Percentiles rank a stretch among this genome's conserved stretches.
Conservation (phyloP, 2,888 invertebrate species). For the Chloroclysta siterata region DNA sequence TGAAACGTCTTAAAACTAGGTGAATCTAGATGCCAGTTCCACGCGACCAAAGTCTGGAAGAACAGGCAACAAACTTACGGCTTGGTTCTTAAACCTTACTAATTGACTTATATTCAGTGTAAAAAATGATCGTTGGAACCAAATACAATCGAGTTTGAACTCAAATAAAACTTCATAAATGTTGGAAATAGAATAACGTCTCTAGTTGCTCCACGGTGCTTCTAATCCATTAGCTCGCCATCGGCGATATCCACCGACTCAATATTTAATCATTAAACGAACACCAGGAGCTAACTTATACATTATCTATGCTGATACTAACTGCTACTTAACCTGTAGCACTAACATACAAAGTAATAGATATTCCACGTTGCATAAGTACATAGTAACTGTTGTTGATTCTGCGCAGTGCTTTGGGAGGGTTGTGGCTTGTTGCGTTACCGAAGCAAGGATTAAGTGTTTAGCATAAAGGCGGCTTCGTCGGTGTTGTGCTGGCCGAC, state of each 20-base stretch:
- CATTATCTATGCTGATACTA: slow-evolving; percentile 1
- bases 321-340: not conserved
- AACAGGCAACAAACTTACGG: no score
- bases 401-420: not conserved
- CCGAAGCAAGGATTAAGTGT: slow-evolving; percentile 16
- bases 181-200: not conserved
- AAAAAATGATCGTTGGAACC: not conserved
- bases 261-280: slow-evolving; percentile 49
- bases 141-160: no score
- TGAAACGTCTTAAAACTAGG: no score
- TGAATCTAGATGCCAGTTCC: no score
- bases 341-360: not conserved
- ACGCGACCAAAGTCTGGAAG: no score
- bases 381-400: slow-evolving; percentile 5
- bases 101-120: no score
- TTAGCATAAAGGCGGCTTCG: slow-evolving; percentile 4
- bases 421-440: slow-evolving; percentile 25
- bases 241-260: slow-evolving; percentile 31
- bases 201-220: not conserved
- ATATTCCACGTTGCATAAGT: not conserved
- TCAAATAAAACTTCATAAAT: slow-evolving; percentile 7
- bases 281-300: slow-evolving; percentile 10
- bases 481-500: slow-evolving; percentile 5
- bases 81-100: no score
- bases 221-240: slow-evolving; percentile 22